Percentiles rank a stretch among this genome's conserved stretches.
Conservation (phyloP, 2,888 invertebrate species). For the Pyralis farinalis region DNA sequence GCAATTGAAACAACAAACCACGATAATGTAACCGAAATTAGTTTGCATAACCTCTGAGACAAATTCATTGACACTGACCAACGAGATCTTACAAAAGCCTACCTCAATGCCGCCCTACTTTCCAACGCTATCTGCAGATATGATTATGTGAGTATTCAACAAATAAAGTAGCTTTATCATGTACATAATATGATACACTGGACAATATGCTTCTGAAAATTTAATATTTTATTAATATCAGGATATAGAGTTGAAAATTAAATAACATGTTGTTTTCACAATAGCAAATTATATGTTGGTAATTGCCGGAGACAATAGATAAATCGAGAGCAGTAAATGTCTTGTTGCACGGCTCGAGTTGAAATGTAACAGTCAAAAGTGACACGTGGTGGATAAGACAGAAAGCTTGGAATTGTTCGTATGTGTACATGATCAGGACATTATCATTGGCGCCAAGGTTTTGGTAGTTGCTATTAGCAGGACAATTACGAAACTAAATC, state of each 20-base stretch:
- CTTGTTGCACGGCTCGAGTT: slow-evolving; percentile 28
- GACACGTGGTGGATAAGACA: slow-evolving; percentile 9
- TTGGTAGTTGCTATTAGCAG: slow-evolving; percentile 32
- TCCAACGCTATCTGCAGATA: slow-evolving; percentile 56
- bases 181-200: slow-evolving; percentile 42
- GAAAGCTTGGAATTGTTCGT: slow-evolving; percentile 25
- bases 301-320: slow-evolving; percentile 46
- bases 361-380: slow-evolving; percentile 16
- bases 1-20: slow-evolving; percentile 2
- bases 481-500: slow-evolving; percentile 40
- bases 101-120: slow-evolving; percentile 77
- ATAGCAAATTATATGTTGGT: slow-evolving; percentile 17
- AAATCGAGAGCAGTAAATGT: slow-evolving; percentile 46
- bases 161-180: slow-evolving; percentile 60
- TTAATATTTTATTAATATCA: slow-evolving; percentile 20
- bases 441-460: slow-evolving; percentile 40
- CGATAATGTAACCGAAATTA: slow-evolving; percentile 3
- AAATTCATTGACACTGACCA: slow-evolving; percentile 76
- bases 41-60: slow-evolving; percentile 59
- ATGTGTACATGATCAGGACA: slow-evolving; percentile 32
- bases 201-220: slow-evolving; percentile 13
- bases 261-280: slow-evolving; percentile 10
- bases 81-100: slow-evolving; percentile 66
- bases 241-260: slow-evolving; percentile 36
- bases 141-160: slow-evolving; percentile 58